Percentiles rank a stretch among this genome's conserved stretches.
Evolutionary conservation across 1,140 invertebrate genomes (phyloP).

Genomic region (Papilio dardanus): DNA sequence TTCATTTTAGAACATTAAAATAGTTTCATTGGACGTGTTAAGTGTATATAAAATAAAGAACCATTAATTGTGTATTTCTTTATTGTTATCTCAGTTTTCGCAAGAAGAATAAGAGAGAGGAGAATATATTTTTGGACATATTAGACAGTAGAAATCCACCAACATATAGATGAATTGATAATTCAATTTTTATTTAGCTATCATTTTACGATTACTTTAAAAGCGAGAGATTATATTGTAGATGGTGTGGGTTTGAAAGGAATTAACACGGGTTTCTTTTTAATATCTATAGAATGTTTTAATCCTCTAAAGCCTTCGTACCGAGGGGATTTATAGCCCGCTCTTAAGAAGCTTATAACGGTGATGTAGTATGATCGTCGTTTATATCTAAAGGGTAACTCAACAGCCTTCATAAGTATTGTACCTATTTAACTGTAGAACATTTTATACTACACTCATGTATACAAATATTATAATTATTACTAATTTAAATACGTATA

Average conservation of each 20-base stretch:
- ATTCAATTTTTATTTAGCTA: background rate
- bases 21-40: background rate
- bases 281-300: constrained; percentile 4
- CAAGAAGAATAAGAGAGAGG: background rate
- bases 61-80: too few species aligned
- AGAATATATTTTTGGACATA: background rate
- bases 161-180: too few species aligned
- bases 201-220: background rate
- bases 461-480: too few species aligned
- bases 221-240: background rate
- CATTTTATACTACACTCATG: background rate
- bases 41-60: too few species aligned
- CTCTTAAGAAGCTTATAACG: constrained; percentile 18
- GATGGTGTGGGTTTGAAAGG: background rate
- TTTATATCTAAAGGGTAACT: constrained; percentile 3
- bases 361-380: constrained; percentile 5
- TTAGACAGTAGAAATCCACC: too few species aligned
- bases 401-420: background rate
- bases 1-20: background rate
- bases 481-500: too few species aligned
- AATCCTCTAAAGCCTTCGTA: background rate
- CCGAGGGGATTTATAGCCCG: background rate
- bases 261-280: constrained; percentile 1
- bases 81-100: background rate
- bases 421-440: background rate